phyloP scores from a whole-genome alignment of 2,888 invertebrate genomes.

The Drosophila yooni region DNA sequence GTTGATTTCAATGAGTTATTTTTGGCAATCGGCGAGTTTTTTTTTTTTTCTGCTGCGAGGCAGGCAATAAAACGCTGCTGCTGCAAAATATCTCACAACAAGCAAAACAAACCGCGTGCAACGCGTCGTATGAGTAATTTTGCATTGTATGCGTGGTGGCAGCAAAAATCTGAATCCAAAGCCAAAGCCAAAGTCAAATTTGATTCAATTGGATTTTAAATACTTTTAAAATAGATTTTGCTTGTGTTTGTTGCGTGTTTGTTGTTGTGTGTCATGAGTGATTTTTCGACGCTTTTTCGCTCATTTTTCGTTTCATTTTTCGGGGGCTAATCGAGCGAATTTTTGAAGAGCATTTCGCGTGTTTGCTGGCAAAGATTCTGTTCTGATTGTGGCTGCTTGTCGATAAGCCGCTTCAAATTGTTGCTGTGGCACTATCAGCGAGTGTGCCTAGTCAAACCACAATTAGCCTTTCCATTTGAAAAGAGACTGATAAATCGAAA shows the following conservation, averaged over 20 bases:
- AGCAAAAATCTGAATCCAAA: not conserved
- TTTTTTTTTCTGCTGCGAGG: not conserved
- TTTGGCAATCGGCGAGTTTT: slow-evolving; percentile 32
- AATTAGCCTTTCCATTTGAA: not conserved
- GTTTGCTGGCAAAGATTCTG: not conserved
- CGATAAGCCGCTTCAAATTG: slow-evolving; percentile 1
- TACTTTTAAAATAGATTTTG: slow-evolving; percentile 48
- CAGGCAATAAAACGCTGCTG: slow-evolving; percentile 14
- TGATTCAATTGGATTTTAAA: slow-evolving; percentile 42
- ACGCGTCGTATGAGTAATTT: slow-evolving; percentile 34
- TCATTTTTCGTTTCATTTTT: too few relatives aligned
- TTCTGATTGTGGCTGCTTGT: not conserved
- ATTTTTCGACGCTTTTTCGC: not conserved
- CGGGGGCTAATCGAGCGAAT: slow-evolving; percentile 31
- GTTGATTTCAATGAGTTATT: slow-evolving; percentile 43
- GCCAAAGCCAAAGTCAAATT: slow-evolving; percentile 18
- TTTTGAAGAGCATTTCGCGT: slow-evolving; percentile 2
- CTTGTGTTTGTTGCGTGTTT: slow-evolving; percentile 12
- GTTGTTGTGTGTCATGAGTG: too few relatives aligned
- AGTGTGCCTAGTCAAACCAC: not conserved
- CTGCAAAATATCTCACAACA: slow-evolving; percentile 7
- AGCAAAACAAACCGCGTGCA: slow-evolving; percentile 7
- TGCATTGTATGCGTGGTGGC: not conserved
- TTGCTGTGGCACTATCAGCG: slow-evolving; percentile 4
- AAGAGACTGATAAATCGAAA: not conserved